Percentiles rank a stretch among this genome's conserved stretches.
These are phyloP conservation scores for Caenorhabditis imperialis DNA, from an alignment of 2,888 invertebrate genomes.

Conservation along the genomic window DNA sequence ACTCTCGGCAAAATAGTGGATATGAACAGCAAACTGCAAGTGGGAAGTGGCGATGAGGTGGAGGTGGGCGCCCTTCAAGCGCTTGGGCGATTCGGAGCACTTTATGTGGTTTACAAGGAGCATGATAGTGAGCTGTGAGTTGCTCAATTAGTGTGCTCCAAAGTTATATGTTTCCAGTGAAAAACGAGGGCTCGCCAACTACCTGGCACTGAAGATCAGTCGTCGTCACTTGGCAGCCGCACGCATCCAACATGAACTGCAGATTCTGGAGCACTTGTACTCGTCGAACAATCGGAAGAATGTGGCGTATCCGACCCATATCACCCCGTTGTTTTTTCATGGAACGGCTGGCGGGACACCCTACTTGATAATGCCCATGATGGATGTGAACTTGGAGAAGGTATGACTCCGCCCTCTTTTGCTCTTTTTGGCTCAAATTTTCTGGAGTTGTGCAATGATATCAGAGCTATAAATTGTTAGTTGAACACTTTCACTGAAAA, in stretches of 20 bases:
- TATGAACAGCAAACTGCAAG: neutral
- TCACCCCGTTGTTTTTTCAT: neutral
- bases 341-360: slow-evolving; percentile 11
- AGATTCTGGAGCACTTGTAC: slow-evolving; percentile 2
- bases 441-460: too few species aligned
- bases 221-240: neutral
- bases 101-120: slow-evolving; percentile 1
- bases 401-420: too few species aligned
- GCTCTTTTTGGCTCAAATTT: too few species aligned
- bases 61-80: neutral
- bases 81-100: slow-evolving; percentile 2
- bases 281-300: neutral
- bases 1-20: slow-evolving; percentile 5
- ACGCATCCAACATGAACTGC: neutral
- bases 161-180: too few species aligned
- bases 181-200: too few species aligned
- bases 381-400: slow-evolving; percentile 20
- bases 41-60: slow-evolving; percentile 8
- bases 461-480: too few species aligned
- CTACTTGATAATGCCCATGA: slow-evolving; percentile 15
- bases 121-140: neutral
- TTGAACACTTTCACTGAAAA: too few species aligned
- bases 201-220: slow-evolving; percentile 8
- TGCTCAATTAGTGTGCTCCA: too few species aligned
- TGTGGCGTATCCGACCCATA: neutral